Base-by-base conservation (phyloP, 2,113 vertebrate genomes). In the Ondatra zibethicus region DNA sequence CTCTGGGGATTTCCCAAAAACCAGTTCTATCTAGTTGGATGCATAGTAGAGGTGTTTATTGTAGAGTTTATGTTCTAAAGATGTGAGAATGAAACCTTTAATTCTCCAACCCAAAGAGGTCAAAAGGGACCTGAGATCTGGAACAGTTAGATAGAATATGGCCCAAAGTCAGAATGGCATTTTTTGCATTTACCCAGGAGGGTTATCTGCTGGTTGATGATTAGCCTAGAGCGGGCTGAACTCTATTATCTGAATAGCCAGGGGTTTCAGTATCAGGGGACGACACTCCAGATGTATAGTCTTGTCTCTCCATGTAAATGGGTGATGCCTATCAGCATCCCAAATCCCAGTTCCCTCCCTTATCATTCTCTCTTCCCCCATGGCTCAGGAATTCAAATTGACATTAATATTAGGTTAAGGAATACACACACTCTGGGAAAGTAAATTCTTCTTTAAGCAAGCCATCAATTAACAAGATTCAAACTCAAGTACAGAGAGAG, bases 381-480 rank as follows among this genome's bases (percentile, higher is more conserved):
- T 63, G 75, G 42, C 68, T 91, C 81, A 92, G 77, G 63, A 93
- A 95, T 89, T 78, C 63, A 96, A 96, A 91, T 91, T 95, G 93
- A 50, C 45, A 89, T 77, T 94, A 88, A 75, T 91, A 50, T 91
- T 96, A 82, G 76, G 63, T 68, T 92, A 92, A 89, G 33, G 52
- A 89, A 72, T 77, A 95, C 29, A 82, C 63, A 85, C 19, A 66
- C 36, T 95, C 27, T 89, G 92, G 63, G 77, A 87, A 96, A 95
- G 75, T 73, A 93, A 86, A 77, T 80, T 93, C 95, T 93, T 87
- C 93, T 21, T 92, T 87, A 97, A 95, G 65, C 52, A 94, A 96
- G n/a, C 68, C 82, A 93, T 92, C 93, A 87, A 33, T 95, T 78
- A 94, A 75, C 47, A 96, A 95, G 73, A 85, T 50, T 29, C 55